Percentiles rank a stretch among this genome's conserved stretches.
phyloP scores from a whole-genome alignment of 2,797 vertebrate genomes.

The Neosilurus mollespiculum region DNA sequence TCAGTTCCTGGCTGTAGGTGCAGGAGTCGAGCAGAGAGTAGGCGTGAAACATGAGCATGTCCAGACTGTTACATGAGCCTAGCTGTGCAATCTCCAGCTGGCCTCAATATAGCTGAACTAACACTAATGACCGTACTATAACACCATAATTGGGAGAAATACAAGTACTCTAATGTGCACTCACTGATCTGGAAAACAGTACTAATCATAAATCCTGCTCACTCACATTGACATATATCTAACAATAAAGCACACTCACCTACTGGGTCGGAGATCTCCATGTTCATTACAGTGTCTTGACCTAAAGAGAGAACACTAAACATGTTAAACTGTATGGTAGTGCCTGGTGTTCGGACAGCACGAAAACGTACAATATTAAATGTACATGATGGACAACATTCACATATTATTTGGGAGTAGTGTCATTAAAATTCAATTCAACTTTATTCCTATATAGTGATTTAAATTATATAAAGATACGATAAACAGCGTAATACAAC shows the following conservation, averaged over 20 bases:
- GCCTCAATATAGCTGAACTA: conserved; percentile 37
- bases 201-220: not conserved
- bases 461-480: no score
- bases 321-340: not conserved
- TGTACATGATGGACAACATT: not conserved
- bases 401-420: not conserved
- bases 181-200: conserved; percentile 7
- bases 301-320: conserved; percentile 68
- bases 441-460: not conserved
- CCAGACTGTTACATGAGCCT: conserved; percentile 24
- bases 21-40: conserved; percentile 34
- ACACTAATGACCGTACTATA: conserved; percentile 34
- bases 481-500: not conserved
- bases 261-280: conserved; percentile 90
- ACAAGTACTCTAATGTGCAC: not conserved
- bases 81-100: conserved; percentile 34
- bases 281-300: conserved; percentile 83
- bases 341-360: not conserved
- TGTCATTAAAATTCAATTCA: not conserved
- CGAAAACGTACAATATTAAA: not conserved
- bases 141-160: conserved; percentile 14
- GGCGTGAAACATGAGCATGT: conserved; percentile 56
- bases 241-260: conserved; percentile 71
- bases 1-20: conserved; percentile 10
- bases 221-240: not conserved